These are phyloP conservation scores for Onthophagus taurus DNA, from an alignment of 1,140 invertebrate species.

Conservation along the genomic window DNA sequence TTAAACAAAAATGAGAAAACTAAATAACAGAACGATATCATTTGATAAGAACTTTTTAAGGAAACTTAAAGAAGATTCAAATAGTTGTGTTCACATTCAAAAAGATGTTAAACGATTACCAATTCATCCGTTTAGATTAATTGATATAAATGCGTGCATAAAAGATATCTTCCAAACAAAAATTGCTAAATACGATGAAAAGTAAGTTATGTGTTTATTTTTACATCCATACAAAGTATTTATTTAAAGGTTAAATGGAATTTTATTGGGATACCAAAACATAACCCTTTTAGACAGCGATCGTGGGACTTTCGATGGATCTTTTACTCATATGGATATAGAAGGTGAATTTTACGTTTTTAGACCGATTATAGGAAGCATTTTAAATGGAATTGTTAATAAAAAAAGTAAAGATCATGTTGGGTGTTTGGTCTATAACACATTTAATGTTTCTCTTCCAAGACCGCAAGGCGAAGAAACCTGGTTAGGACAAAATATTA, in stretches of 20 bases:
- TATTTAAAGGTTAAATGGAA: constrained; percentile 44
- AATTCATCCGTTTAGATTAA: constrained; percentile 50
- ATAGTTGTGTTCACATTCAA: constrained; percentile 46
- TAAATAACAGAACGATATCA: neutral
- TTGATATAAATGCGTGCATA: constrained; percentile 43
- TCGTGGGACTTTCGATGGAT: constrained; percentile 44
- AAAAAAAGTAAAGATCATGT: constrained; percentile 52
- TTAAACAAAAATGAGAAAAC: constrained; percentile 10
- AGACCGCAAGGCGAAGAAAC: constrained; percentile 42
- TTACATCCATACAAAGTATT: constrained; percentile 9
- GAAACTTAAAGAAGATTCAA: constrained; percentile 39
- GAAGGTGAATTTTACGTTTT: constrained; percentile 58
- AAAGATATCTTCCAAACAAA: constrained; percentile 43
- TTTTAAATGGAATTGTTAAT: constrained; percentile 47
- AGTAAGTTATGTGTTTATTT: constrained; percentile 30
- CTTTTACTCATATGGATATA: constrained; percentile 50
- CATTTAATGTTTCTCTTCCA: constrained; percentile 55
- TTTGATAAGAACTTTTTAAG: constrained; percentile 25
- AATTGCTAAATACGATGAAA: constrained; percentile 45
- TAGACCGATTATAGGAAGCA: constrained; percentile 41
- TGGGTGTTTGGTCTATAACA: constrained; percentile 51
- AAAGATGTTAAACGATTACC: constrained; percentile 45
- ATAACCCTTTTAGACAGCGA: constrained; percentile 45
- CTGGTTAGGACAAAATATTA: constrained; percentile 46
- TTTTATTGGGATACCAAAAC: constrained; percentile 53